These are phyloP conservation scores for Dascyllus trimaculatus DNA, from an alignment of 2,113 vertebrate species.

Conservation along the genomic window DNA sequence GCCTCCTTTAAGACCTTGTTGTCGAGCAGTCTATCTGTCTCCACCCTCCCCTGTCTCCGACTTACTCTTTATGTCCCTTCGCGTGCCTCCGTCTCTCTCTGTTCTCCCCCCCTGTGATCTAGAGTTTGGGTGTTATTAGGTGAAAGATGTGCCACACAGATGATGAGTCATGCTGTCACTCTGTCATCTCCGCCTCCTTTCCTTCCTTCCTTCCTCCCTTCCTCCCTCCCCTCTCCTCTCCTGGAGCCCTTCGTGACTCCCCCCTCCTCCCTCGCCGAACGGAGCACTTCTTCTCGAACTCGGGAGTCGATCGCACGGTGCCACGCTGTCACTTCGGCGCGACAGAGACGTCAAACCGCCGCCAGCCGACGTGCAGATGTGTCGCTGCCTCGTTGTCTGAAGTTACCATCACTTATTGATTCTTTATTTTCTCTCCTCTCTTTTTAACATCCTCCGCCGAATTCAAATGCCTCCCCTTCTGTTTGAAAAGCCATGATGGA, in stretches of 20 bases:
- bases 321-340: conserved; percentile 31
- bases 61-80: conserved; percentile 47
- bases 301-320: conserved; percentile 16
- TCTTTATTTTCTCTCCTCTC: not conserved
- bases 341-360: conserved; percentile 63
- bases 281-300: conserved; percentile 17
- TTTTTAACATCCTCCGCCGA: conserved; percentile 26
- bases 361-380: conserved; percentile 42
- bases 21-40: conserved; percentile 47
- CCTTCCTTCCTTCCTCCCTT: not conserved
- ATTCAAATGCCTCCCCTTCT: conserved; percentile 32
- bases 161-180: conserved; percentile 70
- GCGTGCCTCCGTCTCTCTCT: conserved; percentile 29
- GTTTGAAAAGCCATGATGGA: conserved; percentile 42
- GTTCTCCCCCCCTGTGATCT: conserved; percentile 41
- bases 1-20: conserved; percentile 62
- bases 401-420: conserved; percentile 3
- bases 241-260: not conserved
- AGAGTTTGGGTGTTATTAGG: conserved; percentile 67
- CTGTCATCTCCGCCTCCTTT: conserved; percentile 28
- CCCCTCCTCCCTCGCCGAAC: conserved; percentile 8
- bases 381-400: conserved; percentile 43
- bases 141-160: conserved; percentile 55
- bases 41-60: conserved; percentile 37
- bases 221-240: not conserved